Percentiles rank a stretch among this genome's conserved stretches.
Conservation (phyloP, 2,113 vertebrate genomes). For the Megaceryle maxima region DNA sequence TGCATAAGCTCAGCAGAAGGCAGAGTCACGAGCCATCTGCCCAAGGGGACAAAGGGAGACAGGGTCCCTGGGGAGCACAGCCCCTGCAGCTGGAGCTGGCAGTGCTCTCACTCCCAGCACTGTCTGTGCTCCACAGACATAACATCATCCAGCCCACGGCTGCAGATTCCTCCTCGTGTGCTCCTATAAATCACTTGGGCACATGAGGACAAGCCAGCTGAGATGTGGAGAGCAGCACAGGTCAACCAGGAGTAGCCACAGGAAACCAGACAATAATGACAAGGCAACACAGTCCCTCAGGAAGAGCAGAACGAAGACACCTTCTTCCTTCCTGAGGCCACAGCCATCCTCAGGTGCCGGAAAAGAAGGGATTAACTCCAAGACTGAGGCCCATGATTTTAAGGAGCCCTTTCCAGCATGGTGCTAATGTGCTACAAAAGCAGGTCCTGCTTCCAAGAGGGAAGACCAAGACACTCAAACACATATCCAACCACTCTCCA, state of each 20-base stretch:
- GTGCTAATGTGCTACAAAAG: neutral
- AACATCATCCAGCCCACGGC: constrained; percentile 56
- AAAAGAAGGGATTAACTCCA: neutral
- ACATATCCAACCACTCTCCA: neutral
- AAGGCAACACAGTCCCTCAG: neutral
- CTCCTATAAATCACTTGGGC: neutral
- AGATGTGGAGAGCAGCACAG: neutral
- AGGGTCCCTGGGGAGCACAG: neutral
- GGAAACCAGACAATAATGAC: neutral
- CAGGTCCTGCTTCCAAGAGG: neutral
- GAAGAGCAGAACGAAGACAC: neutral
- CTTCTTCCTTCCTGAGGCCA: neutral
- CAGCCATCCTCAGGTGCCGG: neutral
- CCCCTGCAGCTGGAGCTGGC: constrained; percentile 60
- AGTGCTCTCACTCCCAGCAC: neutral
- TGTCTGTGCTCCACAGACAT: constrained; percentile 33
- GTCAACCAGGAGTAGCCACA: neutral
- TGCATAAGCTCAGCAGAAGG: neutral
- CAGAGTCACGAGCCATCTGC: neutral
- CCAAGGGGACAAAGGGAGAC: accelerated
- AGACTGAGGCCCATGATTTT: accelerated
- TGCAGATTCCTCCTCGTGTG: neutral
- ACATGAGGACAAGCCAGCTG: neutral
- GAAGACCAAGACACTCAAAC: neutral
- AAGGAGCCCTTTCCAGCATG: neutral